These are phyloP conservation scores for Aricia artaxerxes DNA, from an alignment of 2,888 invertebrate genomes.

Conservation along the genomic window DNA sequence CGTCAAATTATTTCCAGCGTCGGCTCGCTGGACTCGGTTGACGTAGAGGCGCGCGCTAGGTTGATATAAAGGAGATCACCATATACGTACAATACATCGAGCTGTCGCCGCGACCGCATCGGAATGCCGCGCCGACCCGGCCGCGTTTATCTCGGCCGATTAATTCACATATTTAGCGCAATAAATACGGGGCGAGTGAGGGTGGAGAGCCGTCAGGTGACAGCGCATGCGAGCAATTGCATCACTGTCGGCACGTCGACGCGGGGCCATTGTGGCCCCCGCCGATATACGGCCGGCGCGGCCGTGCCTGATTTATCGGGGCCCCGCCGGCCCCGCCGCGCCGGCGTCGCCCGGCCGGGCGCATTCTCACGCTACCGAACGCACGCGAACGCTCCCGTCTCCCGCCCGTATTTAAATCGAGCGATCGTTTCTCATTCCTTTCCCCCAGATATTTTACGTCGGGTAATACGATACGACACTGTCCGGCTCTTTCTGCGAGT, in stretches of 20 bases:
- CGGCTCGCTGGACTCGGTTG: neutral
- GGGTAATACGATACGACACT: conserved; percentile 81
- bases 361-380: conserved; percentile 80
- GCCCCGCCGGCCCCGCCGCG: conserved; percentile 62
- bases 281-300: conserved; percentile 66
- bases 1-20: neutral
- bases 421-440: conserved; percentile 78
- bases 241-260: conserved; percentile 73
- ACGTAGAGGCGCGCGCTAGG: conserved; percentile 35
- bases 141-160: conserved; percentile 78
- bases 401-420: conserved; percentile 74
- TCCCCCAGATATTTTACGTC: conserved; percentile 79
- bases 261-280: conserved; percentile 66
- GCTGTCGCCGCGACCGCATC: conserved; percentile 76
- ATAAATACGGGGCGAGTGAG: conserved; percentile 66
- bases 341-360: conserved; percentile 74
- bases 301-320: conserved; percentile 75
- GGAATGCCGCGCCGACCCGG: conserved; percentile 70
- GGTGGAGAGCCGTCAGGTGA: conserved; percentile 54
- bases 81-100: conserved; percentile 76
- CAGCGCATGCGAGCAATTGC: conserved; percentile 71
- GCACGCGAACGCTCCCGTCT: conserved; percentile 76
- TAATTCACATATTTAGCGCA: conserved; percentile 80
- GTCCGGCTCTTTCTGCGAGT: conserved; percentile 77
- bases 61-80: conserved; percentile 63